Evolutionary conservation across 1,140 invertebrate genomes (phyloP), one percentile per base, ranked within the genome.

Genomic region (Lordiphosa clarofinis): DNA sequence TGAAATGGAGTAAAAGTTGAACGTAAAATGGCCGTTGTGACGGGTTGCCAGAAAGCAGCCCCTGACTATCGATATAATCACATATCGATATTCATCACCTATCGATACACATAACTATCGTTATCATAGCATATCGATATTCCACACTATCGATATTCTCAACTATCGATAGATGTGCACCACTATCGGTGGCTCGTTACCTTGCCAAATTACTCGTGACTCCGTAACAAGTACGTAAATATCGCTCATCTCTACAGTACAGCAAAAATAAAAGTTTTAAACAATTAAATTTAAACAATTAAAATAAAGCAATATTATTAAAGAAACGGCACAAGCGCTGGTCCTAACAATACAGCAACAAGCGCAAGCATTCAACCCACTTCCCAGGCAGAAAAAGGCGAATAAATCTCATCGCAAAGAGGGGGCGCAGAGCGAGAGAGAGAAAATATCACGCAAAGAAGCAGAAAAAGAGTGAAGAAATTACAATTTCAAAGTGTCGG

Each of bases 401-500:
- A 71, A 57, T 70, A 63, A 82, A 52, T 57, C 33, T 19, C 60
- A 62, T 52, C 57, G 36, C 13, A 61, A 70, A 63, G 68, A 72
- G 76, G 75, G 76, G 67, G 64, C 33, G 36, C 49, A 38, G 36
- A 33, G 49, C 21, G 33, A 73, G 61, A 84, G 78, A 71, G 75
- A 82, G 78, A 86, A 82, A 84, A 82, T 82, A 78, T 82, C 78
- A 82, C 78, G 68, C 78, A 84, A 78, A 84, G 78, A 64, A 84
- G 79, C 69, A 75, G 63, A 82, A 84, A 84, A 84, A 86, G 73
- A 84, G 78, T 82, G 69, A 82, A 81, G 75, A 82, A 73, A 73
- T 76, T 63, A 57, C 62, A 72, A 52, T 76, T 72, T 59, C 42
- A 28, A 33, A 46, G 43, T 31, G 36, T 40, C 40, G 40, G 60